Conservation (phyloP, 2,888 invertebrate genomes). For the Epinotia bilunana region DNA sequence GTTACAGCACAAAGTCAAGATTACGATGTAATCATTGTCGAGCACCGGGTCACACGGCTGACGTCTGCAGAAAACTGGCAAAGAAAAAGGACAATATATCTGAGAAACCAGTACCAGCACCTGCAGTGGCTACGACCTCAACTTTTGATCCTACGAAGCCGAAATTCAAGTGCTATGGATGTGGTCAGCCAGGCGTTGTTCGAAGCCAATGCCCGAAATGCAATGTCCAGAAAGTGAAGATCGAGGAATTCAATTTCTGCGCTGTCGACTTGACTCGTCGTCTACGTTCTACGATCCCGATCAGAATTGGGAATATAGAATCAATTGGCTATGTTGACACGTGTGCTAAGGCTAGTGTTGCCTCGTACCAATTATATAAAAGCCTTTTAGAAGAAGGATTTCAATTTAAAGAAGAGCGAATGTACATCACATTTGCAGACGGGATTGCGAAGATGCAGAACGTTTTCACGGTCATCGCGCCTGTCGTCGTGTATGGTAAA, state of each 20-base stretch:
- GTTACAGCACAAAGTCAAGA: not conserved
- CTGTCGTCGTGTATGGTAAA: not conserved
- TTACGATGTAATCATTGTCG: not conserved
- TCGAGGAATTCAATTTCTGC: not conserved
- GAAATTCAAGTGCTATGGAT: not conserved
- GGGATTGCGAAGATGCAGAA: not conserved
- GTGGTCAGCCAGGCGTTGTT: slow-evolving; percentile 1
- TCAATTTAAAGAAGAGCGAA: too few relatives aligned
- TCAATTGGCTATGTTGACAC: slow-evolving; percentile 5
- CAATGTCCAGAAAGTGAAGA: not conserved
- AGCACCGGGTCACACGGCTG: not conserved
- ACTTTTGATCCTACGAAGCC: not conserved
- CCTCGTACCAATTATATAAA: not conserved
- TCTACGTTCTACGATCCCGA: not conserved
- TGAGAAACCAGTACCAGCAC: not conserved
- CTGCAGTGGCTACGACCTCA: not conserved
- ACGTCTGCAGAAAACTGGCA: not conserved
- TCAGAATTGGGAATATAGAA: not conserved
- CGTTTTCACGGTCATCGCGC: not conserved
- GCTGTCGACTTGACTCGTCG: not conserved
- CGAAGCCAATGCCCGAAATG: slow-evolving; percentile 1
- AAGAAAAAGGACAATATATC: not conserved
- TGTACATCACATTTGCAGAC: not conserved
- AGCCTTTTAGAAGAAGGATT: slow-evolving; percentile 3
- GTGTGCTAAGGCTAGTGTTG: not conserved